phyloP scores from a whole-genome alignment of 2,888 invertebrate genomes.

The Pristionchus japonicus region DNA sequence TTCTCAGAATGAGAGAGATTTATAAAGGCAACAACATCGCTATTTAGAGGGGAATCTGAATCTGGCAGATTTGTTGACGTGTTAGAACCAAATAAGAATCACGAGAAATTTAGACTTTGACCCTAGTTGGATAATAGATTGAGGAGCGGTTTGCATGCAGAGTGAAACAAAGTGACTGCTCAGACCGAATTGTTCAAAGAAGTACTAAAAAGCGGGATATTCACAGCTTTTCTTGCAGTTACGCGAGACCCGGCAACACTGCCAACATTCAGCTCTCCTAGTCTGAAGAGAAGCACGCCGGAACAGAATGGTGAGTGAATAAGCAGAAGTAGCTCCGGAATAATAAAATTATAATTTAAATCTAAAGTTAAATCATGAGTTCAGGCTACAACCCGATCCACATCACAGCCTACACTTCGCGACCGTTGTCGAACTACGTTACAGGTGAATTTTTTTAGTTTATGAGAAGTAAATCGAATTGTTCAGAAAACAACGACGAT shows the following conservation, averaged over 20 bases:
- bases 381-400: constrained; percentile 13
- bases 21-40: not conserved
- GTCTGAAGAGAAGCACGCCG: constrained; percentile 16
- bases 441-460: not conserved
- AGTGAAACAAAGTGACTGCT: no score
- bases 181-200: no score
- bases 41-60: not conserved
- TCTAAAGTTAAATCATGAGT: not conserved
- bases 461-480: not conserved
- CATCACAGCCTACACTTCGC: constrained; percentile 33
- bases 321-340: not conserved
- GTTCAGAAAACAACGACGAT: not conserved
- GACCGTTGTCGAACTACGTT: constrained; percentile 21
- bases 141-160: no score
- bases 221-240: not conserved
- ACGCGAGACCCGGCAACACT: not conserved
- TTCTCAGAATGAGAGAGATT: no score
- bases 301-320: not conserved
- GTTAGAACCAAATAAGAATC: not conserved
- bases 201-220: no score
- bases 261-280: not conserved
- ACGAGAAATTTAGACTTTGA: not conserved
- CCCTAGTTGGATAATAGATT: no score
- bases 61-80: not conserved
- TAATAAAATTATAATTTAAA: not conserved